Conservation (phyloP, 2,888 invertebrate genomes). For the Escarpia spicata region DNA sequence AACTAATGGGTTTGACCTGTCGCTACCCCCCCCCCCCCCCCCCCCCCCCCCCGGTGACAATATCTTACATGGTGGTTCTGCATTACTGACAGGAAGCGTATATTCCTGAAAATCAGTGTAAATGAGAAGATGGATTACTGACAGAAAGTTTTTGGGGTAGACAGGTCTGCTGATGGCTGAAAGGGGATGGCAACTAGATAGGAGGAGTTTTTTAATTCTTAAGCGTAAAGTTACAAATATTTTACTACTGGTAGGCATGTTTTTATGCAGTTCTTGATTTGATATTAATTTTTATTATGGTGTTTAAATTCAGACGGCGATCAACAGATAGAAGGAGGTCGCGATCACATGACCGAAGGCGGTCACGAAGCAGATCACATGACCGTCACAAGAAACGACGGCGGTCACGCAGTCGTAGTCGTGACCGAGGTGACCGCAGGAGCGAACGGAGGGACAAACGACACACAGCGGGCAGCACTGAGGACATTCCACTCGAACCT, state of each 20-base stretch:
- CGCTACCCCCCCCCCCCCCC: too few species aligned
- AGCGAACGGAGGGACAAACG: slow-evolving; percentile 8
- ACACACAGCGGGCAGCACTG: neutral
- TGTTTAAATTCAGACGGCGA: neutral
- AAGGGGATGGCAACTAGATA: too few species aligned
- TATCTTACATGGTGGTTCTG: too few species aligned
- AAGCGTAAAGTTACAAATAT: neutral
- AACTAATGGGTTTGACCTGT: too few species aligned
- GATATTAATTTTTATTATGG: slow-evolving; percentile 33
- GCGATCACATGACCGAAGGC: slow-evolving; percentile 34
- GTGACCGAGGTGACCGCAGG: slow-evolving; percentile 24
- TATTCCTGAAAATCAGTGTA: too few species aligned
- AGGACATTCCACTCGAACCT: slow-evolving; percentile 66
- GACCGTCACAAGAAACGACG: slow-evolving; percentile 9
- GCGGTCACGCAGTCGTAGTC: slow-evolving; percentile 19
- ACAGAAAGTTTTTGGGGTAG: too few species aligned
- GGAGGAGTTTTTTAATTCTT: neutral
- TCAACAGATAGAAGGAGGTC: slow-evolving; percentile 32
- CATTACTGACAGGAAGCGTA: too few species aligned
- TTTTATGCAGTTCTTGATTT: neutral
- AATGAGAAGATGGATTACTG: too few species aligned
- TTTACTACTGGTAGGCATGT: neutral
- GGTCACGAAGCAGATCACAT: slow-evolving; percentile 3
- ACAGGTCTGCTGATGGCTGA: too few species aligned
- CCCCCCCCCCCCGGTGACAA: too few species aligned